Evolutionary conservation across 2,888 invertebrate species (phyloP).

Genomic region (Dryobotodes eremita): DNA sequence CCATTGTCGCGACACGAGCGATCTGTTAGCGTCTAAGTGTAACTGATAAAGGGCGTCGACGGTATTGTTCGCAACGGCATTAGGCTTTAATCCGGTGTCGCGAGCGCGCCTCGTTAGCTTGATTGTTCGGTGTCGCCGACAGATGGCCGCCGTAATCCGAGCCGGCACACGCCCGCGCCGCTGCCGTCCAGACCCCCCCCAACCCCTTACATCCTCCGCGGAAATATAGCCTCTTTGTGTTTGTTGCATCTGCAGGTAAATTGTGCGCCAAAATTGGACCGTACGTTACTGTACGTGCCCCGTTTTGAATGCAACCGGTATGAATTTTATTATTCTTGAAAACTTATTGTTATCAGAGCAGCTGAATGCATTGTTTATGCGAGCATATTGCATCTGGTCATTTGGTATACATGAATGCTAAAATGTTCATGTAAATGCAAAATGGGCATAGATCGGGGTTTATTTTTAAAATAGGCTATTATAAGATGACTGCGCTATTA

Average conservation of each 20-base stretch:
- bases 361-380: conserved; percentile 72
- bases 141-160: conserved; percentile 90
- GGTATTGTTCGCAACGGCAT: conserved; percentile 87
- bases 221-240: conserved; percentile 87
- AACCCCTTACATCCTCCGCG: conserved; percentile 66
- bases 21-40: conserved; percentile 89
- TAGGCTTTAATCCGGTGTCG: conserved; percentile 89
- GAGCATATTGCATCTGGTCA: conserved; percentile 63
- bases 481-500: conserved; percentile 33
- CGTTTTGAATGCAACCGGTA: conserved; percentile 84
- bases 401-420: conserved; percentile 63
- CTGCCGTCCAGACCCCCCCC: conserved; percentile 63
- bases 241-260: conserved; percentile 91
- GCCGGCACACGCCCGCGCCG: conserved; percentile 72
- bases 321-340: conserved; percentile 87
- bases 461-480: conserved; percentile 36
- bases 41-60: conserved; percentile 85
- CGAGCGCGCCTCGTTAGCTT: conserved; percentile 88
- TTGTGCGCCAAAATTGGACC: conserved; percentile 88
- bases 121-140: conserved; percentile 88
- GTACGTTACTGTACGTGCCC: conserved; percentile 84
- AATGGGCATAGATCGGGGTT: conserved; percentile 14
- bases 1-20: conserved; percentile 86
- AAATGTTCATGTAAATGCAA: conserved; percentile 46
- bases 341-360: conserved; percentile 86